Evolutionary conservation across 53 echinoderm and acorn worm species (phyloP).

Genomic region (Luidia sarsii): DNA sequence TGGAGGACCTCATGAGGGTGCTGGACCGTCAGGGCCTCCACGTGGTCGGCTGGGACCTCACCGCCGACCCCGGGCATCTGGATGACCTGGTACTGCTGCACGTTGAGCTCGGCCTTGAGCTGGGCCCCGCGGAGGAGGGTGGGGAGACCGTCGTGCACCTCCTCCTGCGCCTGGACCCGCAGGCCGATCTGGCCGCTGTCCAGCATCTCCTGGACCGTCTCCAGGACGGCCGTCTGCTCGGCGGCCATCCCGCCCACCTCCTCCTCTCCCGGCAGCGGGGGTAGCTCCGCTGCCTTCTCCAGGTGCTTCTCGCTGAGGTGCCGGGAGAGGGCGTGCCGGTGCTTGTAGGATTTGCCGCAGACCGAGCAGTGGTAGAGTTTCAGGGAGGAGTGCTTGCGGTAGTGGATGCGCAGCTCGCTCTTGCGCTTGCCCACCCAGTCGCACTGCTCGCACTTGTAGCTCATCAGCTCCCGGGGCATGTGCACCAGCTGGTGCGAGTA

Average conservation of each 20-base stretch:
- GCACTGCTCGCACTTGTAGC: conserved; percentile 55
- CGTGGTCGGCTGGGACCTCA: neutral
- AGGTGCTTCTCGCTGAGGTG: conserved; percentile 56
- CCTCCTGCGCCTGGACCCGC: neutral
- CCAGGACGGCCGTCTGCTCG: neutral
- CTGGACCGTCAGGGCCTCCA: neutral
- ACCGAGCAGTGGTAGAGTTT: conserved; percentile 43
- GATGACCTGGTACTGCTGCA: conserved; percentile 29
- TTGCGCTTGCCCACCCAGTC: conserved; percentile 52
- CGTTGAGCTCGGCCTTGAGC: neutral
- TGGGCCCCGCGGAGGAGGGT: neutral
- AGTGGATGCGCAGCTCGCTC: conserved; percentile 38
- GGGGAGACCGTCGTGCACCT: neutral
- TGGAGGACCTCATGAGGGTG: neutral
- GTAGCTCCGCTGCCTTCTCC: neutral
- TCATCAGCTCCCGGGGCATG: conserved; percentile 54
- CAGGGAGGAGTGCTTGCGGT: conserved; percentile 51
- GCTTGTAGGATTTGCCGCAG: conserved; percentile 56
- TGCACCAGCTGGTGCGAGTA: conserved; percentile 45
- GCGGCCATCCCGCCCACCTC: neutral
- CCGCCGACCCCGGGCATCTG: neutral
- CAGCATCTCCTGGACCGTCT: conserved; percentile 4
- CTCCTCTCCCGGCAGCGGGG: neutral
- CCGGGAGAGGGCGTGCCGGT: conserved; percentile 58
- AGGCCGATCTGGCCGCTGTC: neutral